These are phyloP conservation scores for Natator depressus DNA, from an alignment of 2,113 vertebrate species.

Conservation along the genomic window DNA sequence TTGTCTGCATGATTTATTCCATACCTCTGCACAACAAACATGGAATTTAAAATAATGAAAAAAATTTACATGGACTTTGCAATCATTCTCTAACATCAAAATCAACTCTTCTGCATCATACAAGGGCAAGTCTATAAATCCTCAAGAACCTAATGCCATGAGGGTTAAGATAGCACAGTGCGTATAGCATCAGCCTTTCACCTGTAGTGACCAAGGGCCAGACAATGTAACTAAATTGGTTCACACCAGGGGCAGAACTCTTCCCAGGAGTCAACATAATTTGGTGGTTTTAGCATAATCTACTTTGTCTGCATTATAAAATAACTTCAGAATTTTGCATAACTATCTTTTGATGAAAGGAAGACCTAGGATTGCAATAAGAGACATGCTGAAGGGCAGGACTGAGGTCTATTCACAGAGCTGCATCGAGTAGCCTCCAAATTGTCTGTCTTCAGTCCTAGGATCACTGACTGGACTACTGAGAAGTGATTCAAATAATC, in stretches of 20 bases:
- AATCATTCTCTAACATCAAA: neutral
- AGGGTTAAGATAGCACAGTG: neutral
- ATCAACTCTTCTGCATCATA: neutral
- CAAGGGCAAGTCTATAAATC: neutral
- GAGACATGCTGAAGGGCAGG: neutral
- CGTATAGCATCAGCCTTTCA: neutral
- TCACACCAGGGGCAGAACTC: neutral
- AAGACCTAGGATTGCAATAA: neutral
- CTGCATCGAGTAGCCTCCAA: neutral
- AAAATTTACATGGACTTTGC: neutral
- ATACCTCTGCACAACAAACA: accelerated
- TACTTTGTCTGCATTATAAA: neutral
- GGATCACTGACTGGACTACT: neutral
- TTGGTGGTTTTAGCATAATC: neutral
- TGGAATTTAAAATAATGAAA: accelerated
- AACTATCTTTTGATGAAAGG: neutral
- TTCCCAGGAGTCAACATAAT: neutral
- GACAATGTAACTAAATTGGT: neutral
- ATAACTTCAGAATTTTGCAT: neutral
- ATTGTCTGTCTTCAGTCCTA: neutral
- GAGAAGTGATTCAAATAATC: neutral
- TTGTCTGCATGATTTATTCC: neutral
- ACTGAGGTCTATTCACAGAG: neutral
- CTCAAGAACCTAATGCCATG: neutral
- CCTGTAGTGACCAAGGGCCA: neutral